These are phyloP conservation scores for Prosopocoilus inquinatus DNA, from an alignment of 2,888 invertebrate genomes.

Conservation along the genomic window DNA sequence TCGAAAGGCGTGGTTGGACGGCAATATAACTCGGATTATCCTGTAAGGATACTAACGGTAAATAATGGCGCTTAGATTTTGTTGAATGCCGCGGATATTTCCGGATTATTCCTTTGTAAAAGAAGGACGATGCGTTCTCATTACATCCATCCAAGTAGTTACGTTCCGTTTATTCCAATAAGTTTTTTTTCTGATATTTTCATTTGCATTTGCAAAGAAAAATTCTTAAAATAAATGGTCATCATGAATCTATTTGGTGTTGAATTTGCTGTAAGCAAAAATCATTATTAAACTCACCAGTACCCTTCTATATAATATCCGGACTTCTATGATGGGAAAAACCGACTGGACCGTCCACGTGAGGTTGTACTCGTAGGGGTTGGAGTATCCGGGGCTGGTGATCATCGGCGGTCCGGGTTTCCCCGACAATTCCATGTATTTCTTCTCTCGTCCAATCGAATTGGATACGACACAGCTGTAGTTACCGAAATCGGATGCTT, in stretches of 20 bases:
- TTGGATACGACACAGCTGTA: constrained; percentile 51
- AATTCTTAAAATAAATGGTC: neutral
- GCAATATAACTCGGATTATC: too few relatives aligned
- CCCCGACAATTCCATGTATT: constrained; percentile 63
- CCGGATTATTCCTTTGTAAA: too few relatives aligned
- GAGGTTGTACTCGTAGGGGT: constrained; percentile 62
- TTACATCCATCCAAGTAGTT: too few relatives aligned
- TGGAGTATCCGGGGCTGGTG: constrained; percentile 60
- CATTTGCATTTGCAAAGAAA: too few relatives aligned
- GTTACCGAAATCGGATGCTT: constrained; percentile 63
- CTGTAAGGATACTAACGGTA: too few relatives aligned
- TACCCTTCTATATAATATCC: constrained; percentile 61
- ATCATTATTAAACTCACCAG: constrained; percentile 50
- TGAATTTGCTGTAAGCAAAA: too few relatives aligned
- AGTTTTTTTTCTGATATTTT: too few relatives aligned
- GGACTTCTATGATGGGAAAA: constrained; percentile 62
- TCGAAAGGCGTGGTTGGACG: too few relatives aligned
- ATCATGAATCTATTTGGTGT: neutral
- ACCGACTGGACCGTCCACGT: constrained; percentile 68
- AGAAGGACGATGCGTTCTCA: too few relatives aligned
- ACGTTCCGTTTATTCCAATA: too few relatives aligned
- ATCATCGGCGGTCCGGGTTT: constrained; percentile 64
- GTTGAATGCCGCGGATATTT: too few relatives aligned
- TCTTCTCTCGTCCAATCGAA: constrained; percentile 49
- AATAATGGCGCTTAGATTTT: too few relatives aligned